Evolutionary conservation across 2,888 invertebrate genomes (phyloP), one percentile per base, ranked within the genome.

Genomic region (Xestia ashworthii): DNA sequence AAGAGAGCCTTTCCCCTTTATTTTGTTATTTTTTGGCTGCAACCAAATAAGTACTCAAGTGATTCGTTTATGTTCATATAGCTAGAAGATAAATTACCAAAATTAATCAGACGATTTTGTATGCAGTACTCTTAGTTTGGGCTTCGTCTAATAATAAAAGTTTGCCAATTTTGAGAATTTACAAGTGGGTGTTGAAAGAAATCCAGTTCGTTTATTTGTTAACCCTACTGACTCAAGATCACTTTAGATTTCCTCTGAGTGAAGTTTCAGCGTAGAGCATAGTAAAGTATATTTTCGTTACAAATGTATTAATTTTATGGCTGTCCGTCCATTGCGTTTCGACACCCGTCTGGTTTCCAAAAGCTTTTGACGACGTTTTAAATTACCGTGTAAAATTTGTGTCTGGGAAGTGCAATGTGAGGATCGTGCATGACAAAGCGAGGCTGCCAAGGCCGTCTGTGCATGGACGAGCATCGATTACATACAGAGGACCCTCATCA

Each of bases 251-350:
- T 69, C 41, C 41, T 66, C 38, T 70, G 53, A 67, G 62, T 66
- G 5, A 5, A 55, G 38, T 46, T n/a, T 44, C 8, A 8, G 50
- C 55, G 48, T 68, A 64, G 6, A n/a, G 19, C 25, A 60, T 69
- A 73, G 58, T 81, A 73, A 48, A 68, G n/a, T 81, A 69, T 84
- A 81, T 82, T 72, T 83, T 64, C 48, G 69, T 44, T 66, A 55
- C 72, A 44, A 74, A 60, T 66, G 72, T 78, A 74, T 82, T 53
- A 38, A 71, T 62, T 84, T 85, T 82, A 84, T 70, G 44, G 70
- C 76, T 2, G 16, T 3, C 1, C 69, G 22, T 67, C 44, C 19
- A 72, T 78, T 55, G 58, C 74, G 41, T 41, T 48, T 71, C 66
- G n/a, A 72, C 65, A 44, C 19, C 14, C 65, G 71, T 72, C 62